Evolutionary conservation across 2,113 vertebrate species (phyloP), one percentile per base, ranked within the genome.

Genomic region (human (Homo sapiens)): DNA sequence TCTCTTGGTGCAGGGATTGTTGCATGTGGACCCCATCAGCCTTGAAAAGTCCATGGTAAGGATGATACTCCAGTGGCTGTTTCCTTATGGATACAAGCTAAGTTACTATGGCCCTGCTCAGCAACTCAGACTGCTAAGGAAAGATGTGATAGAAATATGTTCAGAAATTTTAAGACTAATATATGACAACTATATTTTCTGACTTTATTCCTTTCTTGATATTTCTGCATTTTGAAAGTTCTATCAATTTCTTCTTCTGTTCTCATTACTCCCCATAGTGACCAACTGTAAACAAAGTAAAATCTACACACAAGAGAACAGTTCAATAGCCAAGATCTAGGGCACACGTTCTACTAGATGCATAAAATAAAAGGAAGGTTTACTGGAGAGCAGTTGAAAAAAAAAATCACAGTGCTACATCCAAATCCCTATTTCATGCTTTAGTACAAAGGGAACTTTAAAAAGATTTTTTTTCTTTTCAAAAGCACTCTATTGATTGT

Each of bases 361-460:
- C 73, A 84, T 96, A 35, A 93, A 90, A 96, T 95, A 73, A 91
- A 93, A 92, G 20, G 14, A 55, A 93, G 68, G 45, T 76, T 95
- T 95, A 89, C 48, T 25, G 73, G 35, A 98, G 5, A 52, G 1
- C n/a, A 52, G 66, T 72, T 86, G 38, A 38, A 43, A 40, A 35
- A 66, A 88, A 52, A 50, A 70, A 89, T 45, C 57, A 93, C 25
- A 89, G 3, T 32, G 14, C 66, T 75, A 30, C 0, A 45, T 91
- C 50, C 87, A 97, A 83, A 88, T 50, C 12, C 2, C 32, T 45
- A 66, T 89, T 89, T 82, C 23, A 32, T 6, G 3, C 43, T 30
- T 90, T 68, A 68, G 6, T 16, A 16, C 27, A 93, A 64, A 82
- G 75, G 30, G 35, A 68, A 91, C 5, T 76, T 79, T 82, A 25